A percentile compares a stretch with the other conserved stretches of the same genome.
Conservation (phyloP, 2,113 vertebrate species). For the Stomatorhinus ivindoensis region DNA sequence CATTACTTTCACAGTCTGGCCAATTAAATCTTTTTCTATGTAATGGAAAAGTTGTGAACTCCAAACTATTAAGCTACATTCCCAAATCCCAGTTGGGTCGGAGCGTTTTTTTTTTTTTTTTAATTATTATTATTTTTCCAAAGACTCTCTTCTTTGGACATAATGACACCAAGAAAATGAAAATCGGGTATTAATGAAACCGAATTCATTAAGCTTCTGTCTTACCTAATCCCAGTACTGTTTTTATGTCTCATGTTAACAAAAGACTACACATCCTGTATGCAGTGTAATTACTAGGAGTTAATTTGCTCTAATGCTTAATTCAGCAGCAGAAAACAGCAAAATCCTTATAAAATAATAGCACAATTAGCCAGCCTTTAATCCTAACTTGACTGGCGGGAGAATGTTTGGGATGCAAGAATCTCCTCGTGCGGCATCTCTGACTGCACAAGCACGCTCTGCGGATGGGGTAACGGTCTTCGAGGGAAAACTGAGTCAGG, state of each 20-base stretch:
- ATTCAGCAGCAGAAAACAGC: constrained; percentile 3
- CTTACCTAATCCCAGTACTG: not conserved
- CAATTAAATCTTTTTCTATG: not conserved
- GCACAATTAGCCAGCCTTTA: not conserved
- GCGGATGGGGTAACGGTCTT: not conserved
- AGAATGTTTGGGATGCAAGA: not conserved
- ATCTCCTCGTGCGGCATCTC: not conserved
- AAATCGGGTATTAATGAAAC: constrained; percentile 9
- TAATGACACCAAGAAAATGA: constrained; percentile 7
- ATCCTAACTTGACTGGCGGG: not conserved
- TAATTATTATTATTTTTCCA: not conserved
- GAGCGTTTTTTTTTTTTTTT: not conserved
- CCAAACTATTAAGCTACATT: not conserved
- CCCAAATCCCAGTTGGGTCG: not conserved
- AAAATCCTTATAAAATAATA: not conserved
- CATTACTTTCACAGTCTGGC: not conserved
- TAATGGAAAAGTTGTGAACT: not conserved
- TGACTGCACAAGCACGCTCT: not conserved
- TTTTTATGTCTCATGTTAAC: constrained; percentile 6
- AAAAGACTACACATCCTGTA: not conserved
- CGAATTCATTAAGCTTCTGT: constrained; percentile 10
- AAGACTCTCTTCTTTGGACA: not conserved
- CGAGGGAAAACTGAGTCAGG: not conserved
- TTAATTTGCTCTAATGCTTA: constrained; percentile 16
- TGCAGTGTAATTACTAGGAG: constrained; percentile 8